phyloP scores from a whole-genome alignment of 2,113 vertebrate species.

The Cathartes aura region DNA sequence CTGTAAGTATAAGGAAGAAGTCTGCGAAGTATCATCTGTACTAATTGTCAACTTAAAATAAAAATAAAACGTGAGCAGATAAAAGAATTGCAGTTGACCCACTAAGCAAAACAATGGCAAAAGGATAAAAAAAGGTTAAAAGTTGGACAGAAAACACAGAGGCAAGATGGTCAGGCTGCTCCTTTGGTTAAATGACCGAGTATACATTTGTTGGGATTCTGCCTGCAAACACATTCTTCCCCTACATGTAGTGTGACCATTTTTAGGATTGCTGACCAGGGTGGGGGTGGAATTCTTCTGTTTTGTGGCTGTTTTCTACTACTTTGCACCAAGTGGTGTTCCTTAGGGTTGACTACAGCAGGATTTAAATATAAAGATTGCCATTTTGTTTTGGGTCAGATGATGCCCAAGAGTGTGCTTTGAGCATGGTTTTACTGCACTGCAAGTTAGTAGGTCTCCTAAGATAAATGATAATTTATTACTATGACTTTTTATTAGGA shows the following conservation, averaged over 20 bases:
- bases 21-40: neutral
- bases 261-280: constrained; percentile 17
- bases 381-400: neutral
- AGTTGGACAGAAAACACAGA: neutral
- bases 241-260: neutral
- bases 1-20: neutral
- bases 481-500: constrained; percentile 11
- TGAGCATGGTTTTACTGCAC: neutral
- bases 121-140: neutral
- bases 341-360: neutral
- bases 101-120: neutral
- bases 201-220: neutral
- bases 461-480: constrained; percentile 46
- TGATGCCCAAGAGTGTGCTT: constrained; percentile 41
- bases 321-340: constrained; percentile 7
- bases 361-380: constrained; percentile 48
- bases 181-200: neutral
- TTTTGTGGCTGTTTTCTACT: constrained; percentile 12
- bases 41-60: neutral
- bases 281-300: neutral
- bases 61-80: neutral
- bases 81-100: neutral
- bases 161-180: neutral
- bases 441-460: constrained; percentile 45
- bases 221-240: neutral